Conservation (phyloP, 2,797 vertebrate genomes). For the Pipistrellus pygmaeus region DNA sequence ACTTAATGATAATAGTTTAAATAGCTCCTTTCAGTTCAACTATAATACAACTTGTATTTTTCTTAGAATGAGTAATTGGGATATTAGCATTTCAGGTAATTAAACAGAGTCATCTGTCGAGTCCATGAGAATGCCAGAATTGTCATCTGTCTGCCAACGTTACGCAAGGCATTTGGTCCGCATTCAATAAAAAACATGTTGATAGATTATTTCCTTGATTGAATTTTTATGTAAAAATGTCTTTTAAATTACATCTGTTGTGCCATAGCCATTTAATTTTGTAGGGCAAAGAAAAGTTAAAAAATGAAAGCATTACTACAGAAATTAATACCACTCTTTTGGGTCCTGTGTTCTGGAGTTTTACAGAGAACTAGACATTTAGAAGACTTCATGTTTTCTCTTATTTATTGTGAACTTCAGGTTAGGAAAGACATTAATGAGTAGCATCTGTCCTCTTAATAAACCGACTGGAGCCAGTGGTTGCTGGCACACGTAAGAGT, state of each 20-base stretch:
- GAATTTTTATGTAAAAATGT: conserved; percentile 18
- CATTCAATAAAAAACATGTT: conserved; percentile 56
- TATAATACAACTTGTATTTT: conserved; percentile 2
- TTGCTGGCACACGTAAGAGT: conserved; percentile 1
- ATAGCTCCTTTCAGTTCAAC: not conserved
- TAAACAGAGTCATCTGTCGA: conserved; percentile 48
- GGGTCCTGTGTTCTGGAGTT: conserved; percentile 24
- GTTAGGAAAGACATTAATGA: conserved; percentile 39
- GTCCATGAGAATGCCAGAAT: conserved; percentile 13
- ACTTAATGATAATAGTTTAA: conserved; percentile 8
- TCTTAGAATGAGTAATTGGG: not conserved
- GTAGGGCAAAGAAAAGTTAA: conserved; percentile 40
- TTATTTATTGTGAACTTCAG: conserved; percentile 42
- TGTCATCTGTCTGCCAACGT: conserved; percentile 34
- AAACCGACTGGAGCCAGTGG: conserved; percentile 41
- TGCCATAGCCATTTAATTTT: not conserved
- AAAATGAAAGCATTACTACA: conserved; percentile 13
- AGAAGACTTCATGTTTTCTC: conserved; percentile 7
- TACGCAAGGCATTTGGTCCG: conserved; percentile 8
- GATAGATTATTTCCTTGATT: conserved; percentile 47
- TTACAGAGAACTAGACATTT: conserved; percentile 47
- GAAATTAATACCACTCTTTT: conserved; percentile 8
- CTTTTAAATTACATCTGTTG: conserved; percentile 23
- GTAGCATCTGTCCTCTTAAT: conserved; percentile 41
- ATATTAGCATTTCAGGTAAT: conserved; percentile 52